Percentiles rank a stretch among this genome's conserved stretches.
Conservation (phyloP, 2,888 invertebrate species). For the Sarcophaga caerulescens region DNA sequence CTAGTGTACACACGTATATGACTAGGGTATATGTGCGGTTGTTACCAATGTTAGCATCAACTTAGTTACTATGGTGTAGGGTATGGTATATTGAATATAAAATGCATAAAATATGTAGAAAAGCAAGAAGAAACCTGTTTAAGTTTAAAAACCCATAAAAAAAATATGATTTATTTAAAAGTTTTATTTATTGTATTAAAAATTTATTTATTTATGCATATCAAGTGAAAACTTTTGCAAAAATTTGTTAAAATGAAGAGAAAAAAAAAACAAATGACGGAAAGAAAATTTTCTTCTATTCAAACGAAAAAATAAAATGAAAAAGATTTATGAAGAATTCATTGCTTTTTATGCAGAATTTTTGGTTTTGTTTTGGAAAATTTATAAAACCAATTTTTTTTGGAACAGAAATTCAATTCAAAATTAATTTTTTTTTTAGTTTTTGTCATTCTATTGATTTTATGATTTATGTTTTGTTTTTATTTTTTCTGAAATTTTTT, state of each 20-base stretch:
- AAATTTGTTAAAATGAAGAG: background rate
- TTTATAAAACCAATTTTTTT: background rate
- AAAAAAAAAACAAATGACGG: background rate
- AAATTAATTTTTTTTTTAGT: background rate
- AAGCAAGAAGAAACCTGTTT: background rate
- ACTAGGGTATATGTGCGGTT: no score
- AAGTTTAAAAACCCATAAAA: background rate
- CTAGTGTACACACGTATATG: no score
- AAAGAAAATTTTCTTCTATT: background rate
- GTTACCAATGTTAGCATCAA: no score
- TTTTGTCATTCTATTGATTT: constrained; percentile 16
- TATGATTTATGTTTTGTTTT: constrained; percentile 31
- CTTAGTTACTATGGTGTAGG: no score
- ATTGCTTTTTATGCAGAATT: no score
- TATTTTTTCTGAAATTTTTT: background rate
- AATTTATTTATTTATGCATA: constrained; percentile 51
- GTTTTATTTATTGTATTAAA: background rate
- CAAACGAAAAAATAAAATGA: background rate
- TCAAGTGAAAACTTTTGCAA: constrained; percentile 44
- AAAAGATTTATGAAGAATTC: background rate
- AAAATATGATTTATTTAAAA: constrained; percentile 44
- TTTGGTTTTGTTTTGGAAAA: no score
- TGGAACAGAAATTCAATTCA: background rate
- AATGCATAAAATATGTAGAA: no score
- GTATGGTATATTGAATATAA: no score